Conservation (phyloP, 2,888 invertebrate species). For the Drosophila fungiperda region DNA sequence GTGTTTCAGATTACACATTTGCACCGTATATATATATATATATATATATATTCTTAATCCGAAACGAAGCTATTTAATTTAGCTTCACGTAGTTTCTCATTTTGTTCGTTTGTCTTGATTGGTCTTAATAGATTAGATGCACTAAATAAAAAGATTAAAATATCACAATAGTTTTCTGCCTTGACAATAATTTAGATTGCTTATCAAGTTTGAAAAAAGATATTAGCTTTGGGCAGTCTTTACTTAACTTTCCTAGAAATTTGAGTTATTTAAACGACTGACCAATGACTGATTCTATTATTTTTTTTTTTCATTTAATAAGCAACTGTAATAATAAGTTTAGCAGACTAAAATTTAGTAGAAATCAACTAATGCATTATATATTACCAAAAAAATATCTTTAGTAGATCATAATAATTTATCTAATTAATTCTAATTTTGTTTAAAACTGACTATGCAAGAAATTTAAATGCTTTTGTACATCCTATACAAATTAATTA, state of each 20-base stretch:
- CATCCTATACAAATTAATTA: neutral
- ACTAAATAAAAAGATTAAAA: conserved; percentile 11
- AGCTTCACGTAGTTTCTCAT: conserved; percentile 7
- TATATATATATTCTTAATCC: conserved; percentile 25
- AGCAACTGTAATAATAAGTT: neutral
- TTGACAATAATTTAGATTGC: neutral
- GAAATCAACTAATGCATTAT: neutral
- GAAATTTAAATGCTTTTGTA: neutral
- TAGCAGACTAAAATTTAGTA: neutral
- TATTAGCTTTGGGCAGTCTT: neutral
- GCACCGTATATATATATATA: conserved; percentile 23
- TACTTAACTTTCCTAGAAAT: neutral
- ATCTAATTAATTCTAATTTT: neutral
- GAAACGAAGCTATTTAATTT: conserved; percentile 32
- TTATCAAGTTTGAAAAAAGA: neutral
- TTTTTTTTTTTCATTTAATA: neutral
- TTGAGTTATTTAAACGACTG: too few relatives aligned
- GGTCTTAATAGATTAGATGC: conserved; percentile 23
- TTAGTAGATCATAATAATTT: neutral
- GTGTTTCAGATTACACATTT: conserved; percentile 69
- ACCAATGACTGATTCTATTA: too few relatives aligned
- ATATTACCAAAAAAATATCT: neutral
- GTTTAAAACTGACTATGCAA: neutral
- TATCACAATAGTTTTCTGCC: conserved; percentile 2
- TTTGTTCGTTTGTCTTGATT: conserved; percentile 2